Conservation (phyloP, 2,888 invertebrate species). For the Digitonthophagus gazella region DNA sequence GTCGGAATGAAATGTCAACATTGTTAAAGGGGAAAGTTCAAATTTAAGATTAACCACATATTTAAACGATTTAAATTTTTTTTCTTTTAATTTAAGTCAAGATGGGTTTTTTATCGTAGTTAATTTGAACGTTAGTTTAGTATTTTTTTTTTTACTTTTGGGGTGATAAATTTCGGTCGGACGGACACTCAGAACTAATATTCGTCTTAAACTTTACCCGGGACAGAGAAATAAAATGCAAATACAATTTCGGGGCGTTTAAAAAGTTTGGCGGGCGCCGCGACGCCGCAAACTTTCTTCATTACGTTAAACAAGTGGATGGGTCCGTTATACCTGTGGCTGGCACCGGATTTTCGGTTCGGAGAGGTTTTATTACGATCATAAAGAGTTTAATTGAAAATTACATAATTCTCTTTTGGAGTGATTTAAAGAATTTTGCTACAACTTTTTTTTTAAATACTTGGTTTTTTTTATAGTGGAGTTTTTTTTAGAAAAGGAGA, state of each 20-base stretch:
- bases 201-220: slow-evolving; percentile 13
- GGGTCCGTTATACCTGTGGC: slow-evolving; percentile 12
- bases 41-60: not conserved
- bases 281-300: slow-evolving; percentile 8
- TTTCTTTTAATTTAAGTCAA: too few species aligned
- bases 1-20: not conserved
- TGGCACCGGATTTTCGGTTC: not conserved
- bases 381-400: not conserved
- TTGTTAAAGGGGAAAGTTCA: not conserved
- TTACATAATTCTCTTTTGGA: not conserved
- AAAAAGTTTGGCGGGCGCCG: slow-evolving; percentile 4
- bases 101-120: too few species aligned
- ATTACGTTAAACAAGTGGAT: slow-evolving; percentile 12
- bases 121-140: too few species aligned
- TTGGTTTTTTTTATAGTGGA: too few species aligned
- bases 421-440: not conserved
- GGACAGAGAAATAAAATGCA: slow-evolving; percentile 16
- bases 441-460: too few species aligned
- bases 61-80: too few species aligned
- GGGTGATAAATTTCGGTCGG: not conserved
- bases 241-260: slow-evolving; percentile 17
- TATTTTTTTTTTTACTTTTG: not conserved
- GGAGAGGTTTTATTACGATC: not conserved
- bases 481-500: too few species aligned
- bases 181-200: slow-evolving; percentile 10